Evolutionary conservation across 2,113 vertebrate genomes (phyloP).

Genomic region (Conger conger): DNA sequence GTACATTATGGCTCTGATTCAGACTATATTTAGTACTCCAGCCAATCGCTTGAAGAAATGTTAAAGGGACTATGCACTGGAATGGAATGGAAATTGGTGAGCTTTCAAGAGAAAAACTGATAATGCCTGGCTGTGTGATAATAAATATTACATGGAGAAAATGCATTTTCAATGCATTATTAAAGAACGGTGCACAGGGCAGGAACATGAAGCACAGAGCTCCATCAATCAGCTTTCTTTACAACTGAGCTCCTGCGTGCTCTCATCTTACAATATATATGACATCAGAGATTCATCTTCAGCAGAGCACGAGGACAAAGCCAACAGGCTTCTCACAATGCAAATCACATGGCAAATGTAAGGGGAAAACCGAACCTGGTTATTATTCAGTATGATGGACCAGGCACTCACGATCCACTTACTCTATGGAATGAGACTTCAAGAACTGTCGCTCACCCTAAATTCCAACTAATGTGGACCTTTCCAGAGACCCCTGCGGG

Average conservation of each 20-base stretch:
- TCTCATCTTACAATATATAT: slow-evolving; percentile 24
- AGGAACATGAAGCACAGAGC: background rate
- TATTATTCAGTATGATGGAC: background rate
- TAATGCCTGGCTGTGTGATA: background rate
- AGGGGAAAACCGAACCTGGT: background rate
- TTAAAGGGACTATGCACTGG: background rate
- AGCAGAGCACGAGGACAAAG: background rate
- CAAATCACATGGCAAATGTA: background rate
- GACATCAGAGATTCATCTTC: background rate
- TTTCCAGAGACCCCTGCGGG: background rate
- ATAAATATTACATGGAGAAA: slow-evolving; percentile 27
- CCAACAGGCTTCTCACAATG: background rate
- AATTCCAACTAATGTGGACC: background rate
- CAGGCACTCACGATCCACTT: background rate
- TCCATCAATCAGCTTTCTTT: background rate
- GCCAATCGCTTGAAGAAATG: background rate
- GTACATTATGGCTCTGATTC: background rate
- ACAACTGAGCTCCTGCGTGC: background rate
- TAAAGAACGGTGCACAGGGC: background rate
- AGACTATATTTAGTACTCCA: background rate
- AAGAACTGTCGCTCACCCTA: background rate
- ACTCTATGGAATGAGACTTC: background rate
- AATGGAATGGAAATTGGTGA: background rate
- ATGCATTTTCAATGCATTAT: slow-evolving; percentile 35
- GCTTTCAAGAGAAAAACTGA: background rate